Conservation (phyloP, 2,888 invertebrate genomes). For the Pheosia tremula region DNA sequence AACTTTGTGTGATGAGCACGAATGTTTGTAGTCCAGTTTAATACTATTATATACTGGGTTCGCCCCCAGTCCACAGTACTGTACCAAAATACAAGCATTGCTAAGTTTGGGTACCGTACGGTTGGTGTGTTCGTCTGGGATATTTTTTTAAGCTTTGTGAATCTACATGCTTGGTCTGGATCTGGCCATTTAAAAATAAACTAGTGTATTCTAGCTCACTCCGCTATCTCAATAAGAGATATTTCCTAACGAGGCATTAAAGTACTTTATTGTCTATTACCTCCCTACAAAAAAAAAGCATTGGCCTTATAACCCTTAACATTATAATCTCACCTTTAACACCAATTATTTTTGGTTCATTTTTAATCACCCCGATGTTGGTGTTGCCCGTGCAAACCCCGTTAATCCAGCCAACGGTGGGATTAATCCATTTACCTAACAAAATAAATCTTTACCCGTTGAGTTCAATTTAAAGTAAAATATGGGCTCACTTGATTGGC, state of each 20-base stretch:
- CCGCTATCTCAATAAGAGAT: background rate
- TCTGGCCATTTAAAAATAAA: background rate
- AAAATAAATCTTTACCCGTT: slow-evolving; percentile 12
- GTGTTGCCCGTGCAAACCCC: slow-evolving; percentile 6
- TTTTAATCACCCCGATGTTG: slow-evolving; percentile 18
- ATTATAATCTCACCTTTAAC: slow-evolving; percentile 6
- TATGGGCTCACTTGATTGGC: slow-evolving; percentile 29
- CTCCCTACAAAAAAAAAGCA: background rate
- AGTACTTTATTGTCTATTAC: background rate
- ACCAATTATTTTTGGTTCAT: slow-evolving; percentile 15
- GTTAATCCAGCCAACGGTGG: slow-evolving; percentile 18
- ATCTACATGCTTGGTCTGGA: no score
- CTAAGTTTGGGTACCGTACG: no score
- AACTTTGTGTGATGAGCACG: no score
- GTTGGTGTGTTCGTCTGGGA: no score
- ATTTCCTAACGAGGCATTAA: background rate
- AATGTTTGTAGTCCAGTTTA: no score
- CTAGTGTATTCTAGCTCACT: background rate
- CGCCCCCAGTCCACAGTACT: no score
- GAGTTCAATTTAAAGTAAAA: slow-evolving; percentile 20
- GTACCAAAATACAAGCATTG: no score
- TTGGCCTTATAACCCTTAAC: background rate
- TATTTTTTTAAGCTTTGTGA: no score
- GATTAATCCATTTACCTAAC: slow-evolving; percentile 23
- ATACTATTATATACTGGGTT: no score